Percentiles rank a stretch among this genome's conserved stretches.
Conservation (phyloP, 2,113 vertebrate species). For the Rhinichthys klamathensis region DNA sequence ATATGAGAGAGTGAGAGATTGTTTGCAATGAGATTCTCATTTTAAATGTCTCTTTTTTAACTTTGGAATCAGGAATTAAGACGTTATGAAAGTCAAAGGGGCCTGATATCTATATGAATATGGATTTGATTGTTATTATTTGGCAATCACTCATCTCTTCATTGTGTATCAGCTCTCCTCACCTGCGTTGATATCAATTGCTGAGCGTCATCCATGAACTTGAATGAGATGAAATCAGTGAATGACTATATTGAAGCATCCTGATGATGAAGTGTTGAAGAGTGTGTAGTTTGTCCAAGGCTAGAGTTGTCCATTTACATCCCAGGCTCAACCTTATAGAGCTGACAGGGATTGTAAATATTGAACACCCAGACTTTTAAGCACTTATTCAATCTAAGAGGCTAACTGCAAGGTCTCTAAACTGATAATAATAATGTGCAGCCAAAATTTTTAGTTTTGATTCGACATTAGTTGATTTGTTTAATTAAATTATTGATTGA, state of each 20-base stretch:
- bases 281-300: neutral
- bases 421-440: too few species aligned
- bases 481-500: slow-evolving; percentile 3
- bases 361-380: slow-evolving; percentile 20
- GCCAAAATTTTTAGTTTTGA: neutral
- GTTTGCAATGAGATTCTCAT: slow-evolving; percentile 1
- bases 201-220: neutral
- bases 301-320: slow-evolving; percentile 13
- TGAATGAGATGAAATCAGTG: slow-evolving; percentile 1
- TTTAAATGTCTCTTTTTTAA: neutral
- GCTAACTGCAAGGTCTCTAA: slow-evolving; percentile 7
- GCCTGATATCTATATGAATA: neutral
- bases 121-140: neutral
- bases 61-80: slow-evolving; percentile 6
- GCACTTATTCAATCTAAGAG: slow-evolving; percentile 1
- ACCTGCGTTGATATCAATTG: neutral
- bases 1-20: neutral
- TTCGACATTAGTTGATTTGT: neutral
- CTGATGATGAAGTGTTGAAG: neutral
- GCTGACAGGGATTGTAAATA: neutral
- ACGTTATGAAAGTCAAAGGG: neutral
- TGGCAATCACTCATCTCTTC: neutral
- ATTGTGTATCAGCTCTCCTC: neutral
- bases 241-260: neutral
- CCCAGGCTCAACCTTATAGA: neutral